Evolutionary conservation across 92 coral and sea anemone species (phyloP), one percentile per base, ranked within the genome.

Genomic region (Galaxea fascicularis): DNA sequence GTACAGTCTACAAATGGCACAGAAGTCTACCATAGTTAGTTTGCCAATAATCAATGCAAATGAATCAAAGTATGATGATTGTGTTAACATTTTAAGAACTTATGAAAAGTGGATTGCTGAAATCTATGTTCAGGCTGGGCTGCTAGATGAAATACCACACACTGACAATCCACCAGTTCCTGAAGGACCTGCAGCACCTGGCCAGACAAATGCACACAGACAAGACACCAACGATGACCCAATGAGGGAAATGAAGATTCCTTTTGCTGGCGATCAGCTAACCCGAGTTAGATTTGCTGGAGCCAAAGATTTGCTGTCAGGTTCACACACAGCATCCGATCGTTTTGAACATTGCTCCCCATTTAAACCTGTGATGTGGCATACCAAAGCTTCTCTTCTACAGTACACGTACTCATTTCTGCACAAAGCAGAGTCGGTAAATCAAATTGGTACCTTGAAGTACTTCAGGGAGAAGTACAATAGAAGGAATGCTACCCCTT

Each of bases 281-380:
- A 91, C 92, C 13, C 54, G 90, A 2, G 92, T 91, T 14, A 88
- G 95, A 77, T 88, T 91, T 91, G 92, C 87, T 12, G 88, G 88
- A 15, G 90, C 90, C 24, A 90, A 90, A 69, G 88, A 90, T 72
- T 62, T 90, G 56, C 78, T 86, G 26, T 65, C 92, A 25, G 95
- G 95, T 17, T 73, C 85, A 20, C 92, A 83, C 85, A 82, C 77
- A n/a, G n/a, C n/a, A n/a, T n/a, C n/a, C n/a, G n/a, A n/a, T n/a
- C n/a, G n/a, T n/a, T n/a, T n/a, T n/a, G 87, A 83, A 31, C 91
- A 82, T 60, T 82, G 94, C 67, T 87, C 92, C 8, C 92, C 90
- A 5, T 88, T 88, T 67, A 91, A 91, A 58, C 92, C 94, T 26
- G 91, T 91, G 69, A 91, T 84, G 94, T 91, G 87, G 87, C 94